Evolutionary conservation across 2,888 invertebrate genomes (phyloP), one percentile per base, ranked within the genome.

Genomic region (Myopa tessellatipennis): DNA sequence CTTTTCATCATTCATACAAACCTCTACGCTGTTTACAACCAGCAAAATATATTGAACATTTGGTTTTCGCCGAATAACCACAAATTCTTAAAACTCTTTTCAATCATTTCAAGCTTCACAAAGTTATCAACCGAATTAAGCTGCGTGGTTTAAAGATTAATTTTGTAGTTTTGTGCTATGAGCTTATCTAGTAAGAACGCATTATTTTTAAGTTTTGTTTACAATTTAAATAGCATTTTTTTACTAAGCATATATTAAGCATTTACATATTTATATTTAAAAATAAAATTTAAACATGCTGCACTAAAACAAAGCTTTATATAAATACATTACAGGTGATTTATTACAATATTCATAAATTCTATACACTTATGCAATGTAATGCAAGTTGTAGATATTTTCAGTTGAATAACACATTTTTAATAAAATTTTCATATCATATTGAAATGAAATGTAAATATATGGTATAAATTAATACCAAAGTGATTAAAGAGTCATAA

Each of bases 371-470:
- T 65, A 65, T 65, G n/a, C 26, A 63, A 63, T 65, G 16, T 2
- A 10, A 65, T 36, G 34, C 34, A 14, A 6, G 10, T n/a, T n/a
- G 5, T n/a, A 55, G 5, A 12, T 55, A n/a, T 55, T 55, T 55
- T 55, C 14, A 55, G 14, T 55, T 55, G 50, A 50, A 50, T 50
- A 10, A 55, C 75, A 34, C 52, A 58, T 38, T 68, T 72, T 65
- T 67, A 63, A 75, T 70, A 34, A 67, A 71, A 26, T 69, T 76
- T 61, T 68, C 52, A 52, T 55, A n/a, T 60, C 75, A n/a, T n/a
- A n/a, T n/a, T n/a, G n/a, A n/a, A n/a, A n/a, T n/a, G n/a, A n/a
- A n/a, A n/a, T n/a, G n/a, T n/a, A n/a, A n/a, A n/a, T 14, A 6
- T 8, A 16, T 55, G 55, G 10, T n/a, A 55, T 12, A 10, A 14